Evolutionary conservation across 2,888 invertebrate genomes (phyloP), one percentile per base, ranked within the genome.

Genomic region (Orchesella flavescens): DNA sequence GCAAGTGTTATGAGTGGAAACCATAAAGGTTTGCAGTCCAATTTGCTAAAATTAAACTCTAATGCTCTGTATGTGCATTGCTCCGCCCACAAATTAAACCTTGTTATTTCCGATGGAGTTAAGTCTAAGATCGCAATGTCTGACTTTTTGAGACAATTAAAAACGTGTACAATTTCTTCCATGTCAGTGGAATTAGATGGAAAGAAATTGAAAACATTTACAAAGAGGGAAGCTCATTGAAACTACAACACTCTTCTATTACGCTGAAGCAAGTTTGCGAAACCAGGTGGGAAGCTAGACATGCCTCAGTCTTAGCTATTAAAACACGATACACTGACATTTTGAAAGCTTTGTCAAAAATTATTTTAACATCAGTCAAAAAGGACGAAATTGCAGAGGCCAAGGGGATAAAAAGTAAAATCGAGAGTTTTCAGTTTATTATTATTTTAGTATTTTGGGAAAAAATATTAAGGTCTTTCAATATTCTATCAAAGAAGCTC

Each of bases 1-100:
- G 89, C 89, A 80, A 88, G 87, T 85, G 88, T 89, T 1, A 89
- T 89, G 88, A 88, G 88, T 84, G 88, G 88, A 65, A 85, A 82
- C 44, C 89, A 88, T 78, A 79, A 82, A 23, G 87, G 87, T 69
- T 83, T 89, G 79, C 87, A 89, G 87, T 61, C 61, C 7, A 34
- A 68, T 4, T 7, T 68, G 1, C 10, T 19, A 7, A 15, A 15
- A 68, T 17, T 17, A 44, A 34, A 17, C 34, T 9, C 2, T 3
- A 2, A 44, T 68, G 69, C 69, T 17, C 10, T 19, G 13, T 68
- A 44, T 34, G 46, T 44, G 2, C 69, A 68, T 34, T 68, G 46
- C 19, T 3, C 43, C 2, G 69, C 69, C 43, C 69, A 68, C 24
- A 68, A 68, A 19, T 13, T 68, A n/a, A 68, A 68, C 43, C 19